Conservation (phyloP, 2,888 invertebrate species). For the Agrochola litura region DNA sequence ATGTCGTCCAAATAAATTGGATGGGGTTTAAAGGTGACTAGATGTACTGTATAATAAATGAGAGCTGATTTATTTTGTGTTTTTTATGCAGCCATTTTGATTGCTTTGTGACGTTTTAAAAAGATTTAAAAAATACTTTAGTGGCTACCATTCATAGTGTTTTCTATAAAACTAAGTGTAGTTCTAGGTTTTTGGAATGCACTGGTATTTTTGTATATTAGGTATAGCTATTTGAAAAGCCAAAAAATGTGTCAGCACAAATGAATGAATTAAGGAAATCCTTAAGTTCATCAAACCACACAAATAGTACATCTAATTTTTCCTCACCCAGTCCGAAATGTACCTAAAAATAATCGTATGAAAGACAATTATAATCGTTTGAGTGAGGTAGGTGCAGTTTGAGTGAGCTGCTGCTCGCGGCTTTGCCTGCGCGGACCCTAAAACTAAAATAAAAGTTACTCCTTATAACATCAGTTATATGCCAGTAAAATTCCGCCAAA, state of each 20-base stretch:
- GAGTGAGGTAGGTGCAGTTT: background rate
- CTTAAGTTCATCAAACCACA: background rate
- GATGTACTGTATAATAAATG: constrained; percentile 68
- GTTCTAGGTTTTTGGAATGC: no score
- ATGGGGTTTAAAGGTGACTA: constrained; percentile 80
- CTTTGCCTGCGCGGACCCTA: no score
- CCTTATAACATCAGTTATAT: no score
- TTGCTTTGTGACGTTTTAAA: background rate
- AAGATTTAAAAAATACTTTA: background rate
- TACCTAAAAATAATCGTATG: background rate
- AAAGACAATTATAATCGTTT: background rate
- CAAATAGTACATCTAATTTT: background rate
- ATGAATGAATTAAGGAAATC: background rate
- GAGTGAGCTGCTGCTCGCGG: no score
- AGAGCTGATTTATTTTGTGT: constrained; percentile 56
- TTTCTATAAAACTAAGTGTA: background rate
- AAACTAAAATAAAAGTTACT: no score
- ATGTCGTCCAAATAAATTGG: constrained; percentile 84
- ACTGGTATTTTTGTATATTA: no score
- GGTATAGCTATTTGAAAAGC: no score
- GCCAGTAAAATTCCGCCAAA: no score
- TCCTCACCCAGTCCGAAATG: background rate
- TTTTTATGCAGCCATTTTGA: constrained; percentile 25
- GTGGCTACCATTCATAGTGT: background rate
- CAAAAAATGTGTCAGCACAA: no score